Percentiles rank a stretch among this genome's conserved stretches.
These are phyloP conservation scores for Nannobrachium achirus DNA, from an alignment of 2,113 vertebrate genomes.

Conservation along the genomic window DNA sequence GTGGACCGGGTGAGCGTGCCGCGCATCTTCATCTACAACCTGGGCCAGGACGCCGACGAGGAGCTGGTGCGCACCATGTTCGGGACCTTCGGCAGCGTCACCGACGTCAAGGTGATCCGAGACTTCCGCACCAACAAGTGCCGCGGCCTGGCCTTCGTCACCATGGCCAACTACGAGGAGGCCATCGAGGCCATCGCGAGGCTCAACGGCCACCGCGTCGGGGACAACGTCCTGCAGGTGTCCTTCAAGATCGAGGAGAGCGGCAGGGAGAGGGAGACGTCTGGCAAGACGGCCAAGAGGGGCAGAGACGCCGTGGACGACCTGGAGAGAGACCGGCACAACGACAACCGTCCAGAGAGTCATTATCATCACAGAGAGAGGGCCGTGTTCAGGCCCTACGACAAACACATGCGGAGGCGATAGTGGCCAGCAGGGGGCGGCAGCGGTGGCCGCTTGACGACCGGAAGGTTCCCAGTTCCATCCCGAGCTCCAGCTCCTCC, in stretches of 20 bases:
- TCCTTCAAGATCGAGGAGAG: slow-evolving; percentile 94
- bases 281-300: no score
- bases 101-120: slow-evolving; percentile 92
- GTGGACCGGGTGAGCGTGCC: slow-evolving; percentile 90
- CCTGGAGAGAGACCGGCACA: slow-evolving; percentile 6
- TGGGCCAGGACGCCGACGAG: slow-evolving; percentile 90
- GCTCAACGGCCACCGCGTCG: slow-evolving; percentile 91
- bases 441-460: no score
- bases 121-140: slow-evolving; percentile 96
- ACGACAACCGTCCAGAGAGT: neutral
- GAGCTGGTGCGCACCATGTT: slow-evolving; percentile 95
- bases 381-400: no score
- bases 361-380: neutral
- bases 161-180: slow-evolving; percentile 95
- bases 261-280: slow-evolving; percentile 84
- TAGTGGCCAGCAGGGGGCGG: no score
- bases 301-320: neutral
- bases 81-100: slow-evolving; percentile 90
- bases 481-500: no score
- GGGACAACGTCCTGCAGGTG: slow-evolving; percentile 94
- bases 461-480: no score
- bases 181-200: slow-evolving; percentile 92
- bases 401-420: no score
- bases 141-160: slow-evolving; percentile 94
- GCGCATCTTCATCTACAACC: slow-evolving; percentile 94